phyloP scores from a whole-genome alignment of 2,888 invertebrate genomes.

The Mactromeris polynyma region DNA sequence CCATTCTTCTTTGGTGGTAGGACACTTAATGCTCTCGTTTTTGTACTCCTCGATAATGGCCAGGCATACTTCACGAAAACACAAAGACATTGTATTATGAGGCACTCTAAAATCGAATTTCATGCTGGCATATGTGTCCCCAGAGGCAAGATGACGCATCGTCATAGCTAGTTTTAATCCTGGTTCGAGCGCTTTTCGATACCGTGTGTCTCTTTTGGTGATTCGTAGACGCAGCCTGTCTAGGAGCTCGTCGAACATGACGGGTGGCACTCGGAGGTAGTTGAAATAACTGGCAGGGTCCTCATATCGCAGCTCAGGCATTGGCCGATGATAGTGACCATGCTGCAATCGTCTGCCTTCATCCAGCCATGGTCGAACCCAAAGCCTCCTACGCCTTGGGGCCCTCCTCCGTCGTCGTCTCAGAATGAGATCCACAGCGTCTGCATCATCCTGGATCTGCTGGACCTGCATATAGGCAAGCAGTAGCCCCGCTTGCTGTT shows the following conservation, averaged over 20 bases:
- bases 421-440: not conserved
- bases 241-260: constrained; percentile 60
- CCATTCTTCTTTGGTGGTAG: constrained; percentile 38
- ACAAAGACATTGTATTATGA: constrained; percentile 63
- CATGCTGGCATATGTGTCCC: constrained; percentile 64
- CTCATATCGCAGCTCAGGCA: constrained; percentile 58
- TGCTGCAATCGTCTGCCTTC: constrained; percentile 50
- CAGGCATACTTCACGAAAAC: constrained; percentile 70
- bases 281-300: not conserved
- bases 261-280: constrained; percentile 20
- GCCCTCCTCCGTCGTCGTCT: constrained; percentile 32
- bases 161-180: constrained; percentile 67
- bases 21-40: constrained; percentile 62
- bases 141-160: constrained; percentile 65
- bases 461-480: not conserved
- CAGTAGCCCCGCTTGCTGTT: not conserved
- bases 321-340: constrained; percentile 51
- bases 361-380: constrained; percentile 63
- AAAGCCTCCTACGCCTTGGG: constrained; percentile 34
- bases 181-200: constrained; percentile 54
- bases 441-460: not conserved
- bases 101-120: constrained; percentile 70
- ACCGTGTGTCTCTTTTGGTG: constrained; percentile 60
- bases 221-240: constrained; percentile 50
- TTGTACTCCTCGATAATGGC: constrained; percentile 70